Conservation (phyloP, 2,888 invertebrate species). For the Cryptophagus acutangulus region DNA sequence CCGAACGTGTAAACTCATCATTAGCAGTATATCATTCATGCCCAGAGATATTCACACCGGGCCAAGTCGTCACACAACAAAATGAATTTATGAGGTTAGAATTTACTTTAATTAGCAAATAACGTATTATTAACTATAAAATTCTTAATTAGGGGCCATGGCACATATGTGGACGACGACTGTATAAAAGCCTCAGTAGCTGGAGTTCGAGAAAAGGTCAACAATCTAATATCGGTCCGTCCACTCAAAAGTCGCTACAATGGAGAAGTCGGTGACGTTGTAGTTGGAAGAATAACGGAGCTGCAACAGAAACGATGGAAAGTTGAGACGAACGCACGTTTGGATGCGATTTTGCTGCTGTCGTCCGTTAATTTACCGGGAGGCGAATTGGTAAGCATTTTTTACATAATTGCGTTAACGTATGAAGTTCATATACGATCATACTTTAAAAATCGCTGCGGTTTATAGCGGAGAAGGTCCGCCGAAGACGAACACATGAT, state of each 20-base stretch:
- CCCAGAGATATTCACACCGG: conserved; percentile 75
- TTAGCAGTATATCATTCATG: conserved; percentile 54
- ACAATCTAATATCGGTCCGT: conserved; percentile 86
- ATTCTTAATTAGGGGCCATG: conserved; percentile 74
- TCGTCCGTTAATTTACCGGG: conserved; percentile 97
- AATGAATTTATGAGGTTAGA: conserved; percentile 75
- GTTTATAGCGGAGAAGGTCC: conserved; percentile 70
- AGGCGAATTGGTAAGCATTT: conserved; percentile 79
- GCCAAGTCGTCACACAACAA: conserved; percentile 79
- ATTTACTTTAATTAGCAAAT: no score
- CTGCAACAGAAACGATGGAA: conserved; percentile 94
- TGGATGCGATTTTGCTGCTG: conserved; percentile 80
- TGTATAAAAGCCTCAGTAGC: conserved; percentile 88
- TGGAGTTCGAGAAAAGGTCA: conserved; percentile 89
- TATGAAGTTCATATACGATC: no score
- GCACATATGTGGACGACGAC: conserved; percentile 84
- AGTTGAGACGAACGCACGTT: conserved; percentile 86
- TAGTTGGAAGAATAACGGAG: conserved; percentile 90
- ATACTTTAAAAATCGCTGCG: no score
- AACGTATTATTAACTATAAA: conserved; percentile 7
- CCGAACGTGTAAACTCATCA: conserved; percentile 59
- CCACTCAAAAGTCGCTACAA: conserved; percentile 88
- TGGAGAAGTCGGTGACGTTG: conserved; percentile 94
- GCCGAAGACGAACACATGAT: conserved; percentile 97
- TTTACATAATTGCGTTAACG: no score